A percentile compares a stretch with the other conserved stretches of the same genome.
These are phyloP conservation scores for Cephus rjabovi DNA, from an alignment of 2,888 invertebrate species.

Conservation along the genomic window DNA sequence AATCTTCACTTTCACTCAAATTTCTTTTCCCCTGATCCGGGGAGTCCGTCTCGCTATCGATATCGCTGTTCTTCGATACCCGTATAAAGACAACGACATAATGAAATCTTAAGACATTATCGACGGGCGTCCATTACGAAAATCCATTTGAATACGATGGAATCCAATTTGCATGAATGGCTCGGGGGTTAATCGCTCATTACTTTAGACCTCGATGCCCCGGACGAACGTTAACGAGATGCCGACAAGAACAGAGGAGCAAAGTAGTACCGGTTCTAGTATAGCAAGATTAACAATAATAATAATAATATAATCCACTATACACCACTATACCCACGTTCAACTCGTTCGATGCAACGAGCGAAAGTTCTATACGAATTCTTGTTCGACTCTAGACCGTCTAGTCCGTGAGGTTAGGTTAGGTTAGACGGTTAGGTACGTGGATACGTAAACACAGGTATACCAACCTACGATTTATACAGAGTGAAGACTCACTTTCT, in stretches of 20 bases:
- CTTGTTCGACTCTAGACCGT: background rate
- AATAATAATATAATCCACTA: background rate
- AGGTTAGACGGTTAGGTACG: background rate
- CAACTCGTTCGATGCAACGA: background rate
- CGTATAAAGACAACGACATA: background rate
- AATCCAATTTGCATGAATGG: background rate
- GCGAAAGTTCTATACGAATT: background rate
- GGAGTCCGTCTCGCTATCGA: background rate
- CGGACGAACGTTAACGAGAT: background rate
- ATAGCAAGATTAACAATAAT: background rate
- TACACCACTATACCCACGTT: background rate
- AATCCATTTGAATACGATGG: background rate
- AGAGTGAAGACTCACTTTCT: constrained; percentile 14
- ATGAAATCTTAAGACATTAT: background rate
- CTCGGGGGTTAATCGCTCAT: background rate
- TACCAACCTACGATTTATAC: background rate
- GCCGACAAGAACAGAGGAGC: background rate
- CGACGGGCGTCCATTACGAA: background rate
- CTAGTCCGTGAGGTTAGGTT: background rate
- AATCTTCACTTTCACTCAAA: background rate
- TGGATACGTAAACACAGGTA: background rate
- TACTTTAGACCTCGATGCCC: background rate
- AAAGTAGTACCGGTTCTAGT: background rate
- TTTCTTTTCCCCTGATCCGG: background rate
- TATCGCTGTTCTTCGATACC: background rate